Evolutionary conservation across 2,888 invertebrate species (phyloP), one percentile per base, ranked within the genome.

Genomic region (Harpagoxenus sublaevis): DNA sequence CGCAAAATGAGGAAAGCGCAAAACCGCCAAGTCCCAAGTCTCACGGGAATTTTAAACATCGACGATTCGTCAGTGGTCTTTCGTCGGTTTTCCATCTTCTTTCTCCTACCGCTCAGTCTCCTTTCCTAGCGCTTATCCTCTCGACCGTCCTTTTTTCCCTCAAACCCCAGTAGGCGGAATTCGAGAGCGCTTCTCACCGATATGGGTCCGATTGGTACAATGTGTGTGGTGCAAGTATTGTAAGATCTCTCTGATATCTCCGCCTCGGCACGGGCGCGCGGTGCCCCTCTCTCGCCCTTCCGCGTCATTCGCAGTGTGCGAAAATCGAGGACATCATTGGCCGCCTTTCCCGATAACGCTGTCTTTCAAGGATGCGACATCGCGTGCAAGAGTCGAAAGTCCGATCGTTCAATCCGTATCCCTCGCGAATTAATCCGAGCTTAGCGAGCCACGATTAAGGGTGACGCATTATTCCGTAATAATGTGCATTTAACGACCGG

Each of bases 1-100:
- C 82, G 84, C 79, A 48, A 35, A 35, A 48, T 35, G 48, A 63
- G 10, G 60, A 81, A 28, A 88, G 88, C 88, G 91, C 89, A 88
- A 91, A 91, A 92, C 90, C 89, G 89, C 87, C 86, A 90, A 92
- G 90, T 89, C 94, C 87, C 86, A 90, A 92, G 90, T 89, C 94
- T 92, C 92, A 91, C 89, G 92, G 93, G 93, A 93, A 93, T 93
- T 93, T 93, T 91, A 93, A 93, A 92, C 93, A 92, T 89, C 90
- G 89, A 86, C 89, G 91, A 93, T 93, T 93, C 92, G 91, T 92
- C 92, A 90, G 84, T 89, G 83, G 85, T 86, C 87, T 84, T 88
- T 79, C 86, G 66, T 82, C 68, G 48, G 62, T 35, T 81, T 28
- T 77, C 73, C 74, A 39, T 78, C 71, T 35, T 63, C 70, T 51